Percentiles rank a stretch among this genome's conserved stretches.
Evolutionary conservation across 2,113 vertebrate genomes (phyloP).

Genomic region (Myanophis thanlyinensis): DNA sequence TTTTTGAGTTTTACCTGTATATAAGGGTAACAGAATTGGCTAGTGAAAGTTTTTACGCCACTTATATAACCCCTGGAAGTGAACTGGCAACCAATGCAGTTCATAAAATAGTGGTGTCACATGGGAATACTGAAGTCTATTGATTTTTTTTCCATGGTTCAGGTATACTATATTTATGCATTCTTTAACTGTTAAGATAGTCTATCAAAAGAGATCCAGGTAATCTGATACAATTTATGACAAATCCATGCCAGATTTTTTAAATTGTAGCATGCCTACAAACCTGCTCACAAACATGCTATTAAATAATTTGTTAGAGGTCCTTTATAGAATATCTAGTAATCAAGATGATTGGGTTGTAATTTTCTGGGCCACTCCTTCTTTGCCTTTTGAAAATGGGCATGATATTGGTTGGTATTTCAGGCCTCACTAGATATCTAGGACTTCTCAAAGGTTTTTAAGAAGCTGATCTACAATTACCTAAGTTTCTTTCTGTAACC

Average conservation of each 20-base stretch:
- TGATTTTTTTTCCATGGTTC: not conserved
- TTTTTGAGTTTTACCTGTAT: no score
- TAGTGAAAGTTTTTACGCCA: not conserved
- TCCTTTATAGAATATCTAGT: not conserved
- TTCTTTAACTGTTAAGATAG: not conserved
- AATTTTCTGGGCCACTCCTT: not conserved
- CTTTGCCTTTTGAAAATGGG: not conserved
- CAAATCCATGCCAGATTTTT: not conserved
- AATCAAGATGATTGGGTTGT: not conserved
- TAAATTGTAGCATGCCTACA: not conserved
- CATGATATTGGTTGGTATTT: not conserved
- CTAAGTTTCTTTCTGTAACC: not conserved
- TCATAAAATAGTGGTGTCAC: not conserved
- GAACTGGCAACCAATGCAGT: not conserved
- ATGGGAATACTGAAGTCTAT: not conserved
- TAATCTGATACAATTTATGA: not conserved
- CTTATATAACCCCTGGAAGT: not conserved
- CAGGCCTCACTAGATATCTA: not conserved
- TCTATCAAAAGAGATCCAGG: not conserved
- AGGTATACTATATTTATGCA: not conserved
- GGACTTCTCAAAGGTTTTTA: not conserved
- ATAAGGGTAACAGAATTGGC: not conserved
- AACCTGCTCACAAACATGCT: not conserved
- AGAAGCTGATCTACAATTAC: not conserved
- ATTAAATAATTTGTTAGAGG: not conserved